phyloP scores from a whole-genome alignment of 30 jellyfish, hydroid and myxozoan genomes.

The Cassiopea xamachana region DNA sequence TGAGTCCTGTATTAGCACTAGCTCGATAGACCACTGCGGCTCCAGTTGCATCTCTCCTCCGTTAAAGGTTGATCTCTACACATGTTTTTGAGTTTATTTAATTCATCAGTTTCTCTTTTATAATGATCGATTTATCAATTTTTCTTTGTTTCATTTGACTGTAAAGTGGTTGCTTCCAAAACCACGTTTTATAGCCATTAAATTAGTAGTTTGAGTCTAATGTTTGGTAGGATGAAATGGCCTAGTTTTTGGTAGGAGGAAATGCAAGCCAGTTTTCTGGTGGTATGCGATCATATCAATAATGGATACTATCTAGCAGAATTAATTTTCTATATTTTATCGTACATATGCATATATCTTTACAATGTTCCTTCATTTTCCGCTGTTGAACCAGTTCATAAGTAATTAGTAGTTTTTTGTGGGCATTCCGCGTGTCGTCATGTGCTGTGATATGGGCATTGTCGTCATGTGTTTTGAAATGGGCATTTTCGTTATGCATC shows the following conservation, averaged over 20 bases:
- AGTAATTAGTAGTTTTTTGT: too few relatives aligned
- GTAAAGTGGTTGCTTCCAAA: background rate
- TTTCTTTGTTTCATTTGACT: background rate
- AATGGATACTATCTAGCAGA: background rate
- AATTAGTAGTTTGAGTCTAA: background rate
- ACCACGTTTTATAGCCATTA: background rate
- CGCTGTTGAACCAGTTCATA: too few relatives aligned
- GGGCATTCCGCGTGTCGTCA: too few relatives aligned
- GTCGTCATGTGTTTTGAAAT: too few relatives aligned
- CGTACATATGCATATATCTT: background rate
- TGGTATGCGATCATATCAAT: background rate
- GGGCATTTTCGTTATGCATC: too few relatives aligned
- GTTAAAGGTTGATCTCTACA: background rate
- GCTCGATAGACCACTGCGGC: background rate
- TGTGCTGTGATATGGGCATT: too few relatives aligned
- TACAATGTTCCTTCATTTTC: background rate
- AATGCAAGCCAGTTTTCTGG: conserved; percentile 1
- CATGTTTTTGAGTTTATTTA: background rate
- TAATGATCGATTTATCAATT: background rate
- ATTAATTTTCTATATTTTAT: too few relatives aligned
- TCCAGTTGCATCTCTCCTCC: background rate
- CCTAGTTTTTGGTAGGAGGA: background rate
- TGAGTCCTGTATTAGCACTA: background rate
- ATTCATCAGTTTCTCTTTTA: background rate
- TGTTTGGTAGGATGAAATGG: background rate